Evolutionary conservation across 2,888 invertebrate species (phyloP).

Genomic region (Melanargia galathea): DNA sequence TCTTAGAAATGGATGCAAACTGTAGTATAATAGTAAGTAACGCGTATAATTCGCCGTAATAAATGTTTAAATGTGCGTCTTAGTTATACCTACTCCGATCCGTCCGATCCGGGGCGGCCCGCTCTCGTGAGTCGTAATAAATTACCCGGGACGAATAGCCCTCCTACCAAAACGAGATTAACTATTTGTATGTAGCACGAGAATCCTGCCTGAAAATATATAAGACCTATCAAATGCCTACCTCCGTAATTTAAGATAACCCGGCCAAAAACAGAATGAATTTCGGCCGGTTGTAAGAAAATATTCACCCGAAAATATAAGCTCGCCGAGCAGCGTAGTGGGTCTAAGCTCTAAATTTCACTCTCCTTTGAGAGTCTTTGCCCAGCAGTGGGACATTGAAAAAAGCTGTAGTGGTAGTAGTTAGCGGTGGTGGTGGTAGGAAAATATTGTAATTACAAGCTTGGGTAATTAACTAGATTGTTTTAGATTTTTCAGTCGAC

Average conservation of each 20-base stretch:
- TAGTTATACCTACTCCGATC: constrained; percentile 26
- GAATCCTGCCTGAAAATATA: constrained; percentile 15
- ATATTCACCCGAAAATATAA: too few species aligned
- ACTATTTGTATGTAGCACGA: constrained; percentile 26
- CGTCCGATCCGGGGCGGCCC: constrained; percentile 23
- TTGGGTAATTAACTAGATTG: too few species aligned
- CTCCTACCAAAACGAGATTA: constrained; percentile 27
- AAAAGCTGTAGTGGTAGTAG: too few species aligned
- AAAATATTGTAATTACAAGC: too few species aligned
- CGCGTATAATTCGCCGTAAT: constrained; percentile 25
- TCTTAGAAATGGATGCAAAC: constrained; percentile 12
- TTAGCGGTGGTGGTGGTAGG: too few species aligned
- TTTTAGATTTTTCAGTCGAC: too few species aligned
- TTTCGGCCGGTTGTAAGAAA: background rate
- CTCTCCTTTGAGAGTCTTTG: too few species aligned
- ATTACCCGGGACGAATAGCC: constrained; percentile 24
- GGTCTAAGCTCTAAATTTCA: too few species aligned
- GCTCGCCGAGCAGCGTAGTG: too few species aligned
- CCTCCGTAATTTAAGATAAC: background rate
- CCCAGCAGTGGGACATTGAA: too few species aligned
- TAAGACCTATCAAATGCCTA: background rate
- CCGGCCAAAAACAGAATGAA: background rate
- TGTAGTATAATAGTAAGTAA: too few species aligned
- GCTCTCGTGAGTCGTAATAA: constrained; percentile 24
- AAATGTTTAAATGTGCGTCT: constrained; percentile 25